Base-by-base conservation (phyloP, 1,140 invertebrate species). In the Lethocerus indicus region DNA sequence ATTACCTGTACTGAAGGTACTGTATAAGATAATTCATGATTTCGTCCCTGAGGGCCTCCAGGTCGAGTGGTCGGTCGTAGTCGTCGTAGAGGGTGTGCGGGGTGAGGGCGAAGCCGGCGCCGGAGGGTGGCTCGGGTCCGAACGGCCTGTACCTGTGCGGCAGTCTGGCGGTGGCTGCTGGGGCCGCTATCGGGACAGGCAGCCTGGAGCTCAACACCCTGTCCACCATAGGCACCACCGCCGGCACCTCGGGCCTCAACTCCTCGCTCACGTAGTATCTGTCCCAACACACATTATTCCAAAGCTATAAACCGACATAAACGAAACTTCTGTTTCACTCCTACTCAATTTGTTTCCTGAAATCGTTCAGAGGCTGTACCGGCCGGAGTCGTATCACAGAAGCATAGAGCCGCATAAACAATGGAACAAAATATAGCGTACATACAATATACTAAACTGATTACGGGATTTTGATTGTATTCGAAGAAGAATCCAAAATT, bases 21-120 rank as follows among this genome's bases (percentile, higher is more conserved):
- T 56, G 53, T 3, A 57, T 36, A 9, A 61, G 50, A 29, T 59
- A 59, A 23, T 58, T 56, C 58, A 60, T 60, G 1, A 59, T 53
- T 32, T 59, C 57, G 39, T 60, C 59, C 47, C 59, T 61, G 0
- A 71, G 52, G 13, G 69, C 66, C 65, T 62, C 2, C 65, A 44
- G 35, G 64, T 57, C 44, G 58, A 68, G 49, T 1, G 62, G 46
- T 25, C 67, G 66, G 18, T 65, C 67, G 52, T 68, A 64, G 0
- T 64, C 56, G 40, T 67, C 60, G 47, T 67, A 68, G 0, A 66
- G 46, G 6, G 64, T 63, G 5, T 61, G 62, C 1, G 62, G 53
- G 4, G 64, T 63, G 0, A 61, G 56, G 3, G 65, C 56, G n/a
- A 28, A 36, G 24, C 28, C 35, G 13, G 18, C 20, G 18, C 16